Evolutionary conservation across 2,113 vertebrate genomes (phyloP).

Genomic region (Ptychochromis oligacanthus): DNA sequence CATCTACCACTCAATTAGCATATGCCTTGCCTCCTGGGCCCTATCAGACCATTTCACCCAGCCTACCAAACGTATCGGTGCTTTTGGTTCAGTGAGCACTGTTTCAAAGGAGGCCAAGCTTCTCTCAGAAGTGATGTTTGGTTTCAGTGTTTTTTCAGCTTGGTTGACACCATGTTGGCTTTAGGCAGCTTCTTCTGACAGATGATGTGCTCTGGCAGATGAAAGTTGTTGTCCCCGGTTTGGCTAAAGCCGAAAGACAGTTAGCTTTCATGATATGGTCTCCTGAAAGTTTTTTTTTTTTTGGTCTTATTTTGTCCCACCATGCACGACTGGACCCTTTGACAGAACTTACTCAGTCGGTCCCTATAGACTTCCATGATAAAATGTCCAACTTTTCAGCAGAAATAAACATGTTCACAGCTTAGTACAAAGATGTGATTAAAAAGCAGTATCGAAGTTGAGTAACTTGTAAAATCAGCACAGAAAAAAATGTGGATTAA

Average conservation of each 20-base stretch:
- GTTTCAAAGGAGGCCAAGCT: background rate
- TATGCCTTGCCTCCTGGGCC: background rate
- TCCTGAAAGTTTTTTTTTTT: background rate
- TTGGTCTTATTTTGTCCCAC: no score
- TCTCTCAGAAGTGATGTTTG: background rate
- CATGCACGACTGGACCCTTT: no score
- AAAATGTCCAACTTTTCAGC: no score
- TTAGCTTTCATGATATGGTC: background rate
- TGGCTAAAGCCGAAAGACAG: rapidly evolving
- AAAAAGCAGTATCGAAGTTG: background rate
- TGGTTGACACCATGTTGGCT: background rate
- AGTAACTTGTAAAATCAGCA: background rate
- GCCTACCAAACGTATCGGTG: background rate
- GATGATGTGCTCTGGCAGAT: background rate
- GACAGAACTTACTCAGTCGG: no score
- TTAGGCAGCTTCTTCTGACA: background rate
- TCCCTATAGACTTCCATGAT: no score
- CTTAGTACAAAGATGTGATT: no score
- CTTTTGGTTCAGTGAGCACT: background rate
- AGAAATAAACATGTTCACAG: no score
- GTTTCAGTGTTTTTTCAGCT: background rate
- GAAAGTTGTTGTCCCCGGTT: background rate
- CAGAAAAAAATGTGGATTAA: background rate
- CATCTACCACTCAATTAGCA: background rate
- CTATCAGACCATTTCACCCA: background rate